Base-by-base conservation (phyloP, 2,888 invertebrate genomes). In the Octonoba sinensis region DNA sequence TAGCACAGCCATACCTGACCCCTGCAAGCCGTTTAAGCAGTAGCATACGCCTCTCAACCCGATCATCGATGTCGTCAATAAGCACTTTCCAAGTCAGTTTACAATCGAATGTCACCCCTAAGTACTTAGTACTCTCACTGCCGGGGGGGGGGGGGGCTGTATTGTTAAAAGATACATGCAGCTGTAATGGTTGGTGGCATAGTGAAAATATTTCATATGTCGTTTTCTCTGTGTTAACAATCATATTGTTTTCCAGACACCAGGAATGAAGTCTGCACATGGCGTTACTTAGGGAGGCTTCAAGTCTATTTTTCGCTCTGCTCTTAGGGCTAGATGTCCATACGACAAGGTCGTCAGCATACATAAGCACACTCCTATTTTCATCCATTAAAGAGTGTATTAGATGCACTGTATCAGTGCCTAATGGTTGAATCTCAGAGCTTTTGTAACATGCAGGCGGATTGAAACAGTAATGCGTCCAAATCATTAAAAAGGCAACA, bases 171-270 rank as follows among this genome's bases (percentile, higher is more conserved):
- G 27, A 22, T 60, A 59, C 49, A 47, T 54, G 56, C n/a, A 56
- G 20, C 3, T 56, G 56, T 56, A 56, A 18, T 20, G 18, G 12
- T 8, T 64, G 51, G 20, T 64, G 56, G 36, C 64, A 64, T 46
- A 64, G 46, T 3, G 64, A 64, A 64, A 64, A 64, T 12, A 8
- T 36, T 11, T 64, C 44, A 18, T 44, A 64, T 18, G 18, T n/a
- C 44, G 64, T 67, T 67, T 67, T 67, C 15, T 20, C 67, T 2
- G 67, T 67, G 18, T 67, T 67, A 47, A 67, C 67, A 24, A 51
- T 22, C 67, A 67, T 67, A 22, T 51, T 67, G 54, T 67, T 67
- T 51, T 67, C 22, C 4, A 22, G 3, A 27, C 51, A 49, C 51
- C 51, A 67, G n/a, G 49, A 24, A 27, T 51, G 67, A 16, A 67